These are phyloP conservation scores for Pogonomyrmex barbatus DNA, from an alignment of 1,140 invertebrate species.

Conservation along the genomic window DNA sequence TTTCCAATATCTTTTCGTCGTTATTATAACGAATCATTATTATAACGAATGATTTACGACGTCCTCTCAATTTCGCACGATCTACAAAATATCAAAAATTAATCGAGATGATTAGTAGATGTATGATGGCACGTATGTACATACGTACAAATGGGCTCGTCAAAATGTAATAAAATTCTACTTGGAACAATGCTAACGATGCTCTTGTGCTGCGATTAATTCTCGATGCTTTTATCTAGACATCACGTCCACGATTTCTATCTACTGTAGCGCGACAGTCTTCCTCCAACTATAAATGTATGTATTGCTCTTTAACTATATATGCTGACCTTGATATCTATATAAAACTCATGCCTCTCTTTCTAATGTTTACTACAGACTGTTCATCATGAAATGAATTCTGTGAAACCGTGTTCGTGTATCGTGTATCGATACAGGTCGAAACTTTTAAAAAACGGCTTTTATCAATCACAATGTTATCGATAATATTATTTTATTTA, in stretches of 20 bases:
- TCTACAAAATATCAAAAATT: background rate
- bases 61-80: background rate
- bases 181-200: background rate
- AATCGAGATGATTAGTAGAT: conserved; percentile 9
- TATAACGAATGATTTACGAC: conserved; percentile 54
- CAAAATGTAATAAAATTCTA: conserved; percentile 44
- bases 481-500: conserved; percentile 8
- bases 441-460: background rate
- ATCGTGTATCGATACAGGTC: background rate
- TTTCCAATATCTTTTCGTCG: background rate
- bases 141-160: background rate
- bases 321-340: background rate
- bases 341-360: conserved; percentile 30
- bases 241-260: conserved; percentile 28
- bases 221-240: background rate
- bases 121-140: background rate
- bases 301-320: conserved; percentile 4
- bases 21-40: background rate
- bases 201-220: conserved; percentile 1
- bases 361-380: background rate
- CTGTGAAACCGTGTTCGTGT: background rate
- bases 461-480: background rate
- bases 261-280: background rate
- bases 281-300: background rate
- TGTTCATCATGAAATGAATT: background rate